These are phyloP conservation scores for Perdita meconis DNA, from an alignment of 2,888 invertebrate genomes.

Conservation along the genomic window DNA sequence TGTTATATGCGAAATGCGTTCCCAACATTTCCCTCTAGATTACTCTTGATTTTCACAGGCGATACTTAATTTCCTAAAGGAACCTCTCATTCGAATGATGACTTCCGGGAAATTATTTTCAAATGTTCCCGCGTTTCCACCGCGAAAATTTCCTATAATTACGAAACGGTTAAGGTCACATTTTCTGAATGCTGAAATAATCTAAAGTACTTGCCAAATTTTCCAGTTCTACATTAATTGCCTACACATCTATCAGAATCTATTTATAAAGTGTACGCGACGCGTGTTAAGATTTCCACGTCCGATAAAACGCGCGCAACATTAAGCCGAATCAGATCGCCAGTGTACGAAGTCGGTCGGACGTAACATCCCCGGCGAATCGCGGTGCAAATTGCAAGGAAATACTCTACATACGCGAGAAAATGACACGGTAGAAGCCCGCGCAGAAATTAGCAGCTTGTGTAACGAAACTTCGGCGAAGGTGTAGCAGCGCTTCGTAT, in stretches of 20 bases:
- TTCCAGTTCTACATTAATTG: no score
- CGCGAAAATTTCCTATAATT: slow-evolving; percentile 8
- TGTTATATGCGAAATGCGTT: not conserved
- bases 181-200: no score
- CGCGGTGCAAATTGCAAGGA: slow-evolving; percentile 23
- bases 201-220: no score
- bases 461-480: slow-evolving; percentile 34
- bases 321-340: slow-evolving; percentile 7
- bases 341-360: slow-evolving; percentile 26
- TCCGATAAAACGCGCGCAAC: slow-evolving; percentile 31
- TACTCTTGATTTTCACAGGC: not conserved
- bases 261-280: no score
- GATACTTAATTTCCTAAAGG: not conserved
- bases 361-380: slow-evolving; percentile 23
- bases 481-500: slow-evolving; percentile 33
- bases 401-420: slow-evolving; percentile 22
- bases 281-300: not conserved
- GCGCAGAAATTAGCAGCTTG: slow-evolving; percentile 46
- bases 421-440: slow-evolving; percentile 49
- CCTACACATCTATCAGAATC: no score
- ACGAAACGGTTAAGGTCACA: not conserved
- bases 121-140: slow-evolving; percentile 4
- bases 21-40: not conserved
- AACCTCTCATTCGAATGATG: not conserved
- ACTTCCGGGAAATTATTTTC: not conserved